Base-by-base conservation (phyloP, 1,140 invertebrate species). In the Ctenoplectra terminalis region DNA sequence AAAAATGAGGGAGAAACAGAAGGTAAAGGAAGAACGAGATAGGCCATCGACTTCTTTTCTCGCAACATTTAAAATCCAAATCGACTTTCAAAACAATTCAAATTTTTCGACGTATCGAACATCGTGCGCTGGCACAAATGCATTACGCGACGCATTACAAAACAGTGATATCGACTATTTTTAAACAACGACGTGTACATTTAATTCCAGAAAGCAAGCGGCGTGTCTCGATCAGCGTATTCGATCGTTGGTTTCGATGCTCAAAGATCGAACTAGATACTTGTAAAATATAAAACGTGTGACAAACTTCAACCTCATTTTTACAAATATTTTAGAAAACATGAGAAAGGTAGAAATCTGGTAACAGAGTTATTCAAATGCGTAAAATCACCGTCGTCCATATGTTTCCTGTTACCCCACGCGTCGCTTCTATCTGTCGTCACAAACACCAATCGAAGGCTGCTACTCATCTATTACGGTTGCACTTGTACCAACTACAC, bases 71-170 rank as follows among this genome's bases (percentile, higher is more conserved):
- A 64, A 84, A 87, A 84, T 84, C 70, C 74, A 87, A 84, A 87
- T 87, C 34, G 69, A 86, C 37, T 64, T 80, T 84, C 73, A 64
- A 87, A 88, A 82, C 75, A 50, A 88, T 88, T 85, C 79, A 87
- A 88, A 88, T 87, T 60, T 40, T 9, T n/a, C 23, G 61, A 20
- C 31, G 29, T 34, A 48, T 54, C 34, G 61, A 23, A 17, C 34
- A 15, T 37, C 84, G 74, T 43, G 15, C 64, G 54, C 75, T 37
- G 46, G 26, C 63, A 61, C 58, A 72, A 78, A 87, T 80, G 79
- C 86, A 80, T 71, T 50, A 50, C 54, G 58, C 20, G 17, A 52
- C 50, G 48, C 75, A 85, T 87, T 82, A 54, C 72, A n/a, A 84
- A 87, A 74, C 61, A 52, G n/a, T 34, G 31, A 52, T 79, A 77